Evolutionary conservation across 2,888 invertebrate species (phyloP), one percentile per base, ranked within the genome.

Genomic region (Cosmopolites sordidus): DNA sequence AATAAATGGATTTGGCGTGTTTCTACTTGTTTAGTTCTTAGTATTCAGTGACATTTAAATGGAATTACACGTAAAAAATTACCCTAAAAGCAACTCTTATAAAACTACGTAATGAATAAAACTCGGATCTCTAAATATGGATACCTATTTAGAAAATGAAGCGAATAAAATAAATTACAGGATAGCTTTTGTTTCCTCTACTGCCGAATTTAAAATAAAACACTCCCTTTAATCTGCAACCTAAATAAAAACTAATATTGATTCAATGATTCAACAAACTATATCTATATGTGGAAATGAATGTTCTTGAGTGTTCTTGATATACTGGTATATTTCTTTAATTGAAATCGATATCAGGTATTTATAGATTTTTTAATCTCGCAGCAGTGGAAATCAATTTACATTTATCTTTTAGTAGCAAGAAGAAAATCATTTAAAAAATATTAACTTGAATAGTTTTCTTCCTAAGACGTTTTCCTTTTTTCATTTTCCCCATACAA

Each of bases 1-100:
- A 48, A 55, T 51, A 51, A 55, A 55, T 55, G 55, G 48, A 48
- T 43, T 55, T 51, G 40, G 51, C 43, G 30, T 55, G 51, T 51
- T 55, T 47, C 39, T 43, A 51, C 48, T 47, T 51, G 43, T 54
- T 55, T 43, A 51, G 48, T 51, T 55, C 51, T 51, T 43, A 51
- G 46, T 41, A 55, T 39, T 27, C 47, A 43, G 44, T 51, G 51
- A 44, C 55, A 39, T 55, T 51, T 48, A 43, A 51, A 48, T 54
- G 51, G 51, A 47, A 47, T 47, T 50, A 47, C 30, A 37, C n/a
- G 15, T 30, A 43, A 50, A 54, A 54, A 46, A 54, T 48, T 44
- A 38, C 42, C 17, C 18, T 14, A 30, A 16, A 27, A 8, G 27
- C 37, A 46, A 42, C 41, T 12, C 30, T 37, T 22, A 37, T 49